phyloP scores from a whole-genome alignment of 2,888 invertebrate species.

The Neoaliturus tenellus region DNA sequence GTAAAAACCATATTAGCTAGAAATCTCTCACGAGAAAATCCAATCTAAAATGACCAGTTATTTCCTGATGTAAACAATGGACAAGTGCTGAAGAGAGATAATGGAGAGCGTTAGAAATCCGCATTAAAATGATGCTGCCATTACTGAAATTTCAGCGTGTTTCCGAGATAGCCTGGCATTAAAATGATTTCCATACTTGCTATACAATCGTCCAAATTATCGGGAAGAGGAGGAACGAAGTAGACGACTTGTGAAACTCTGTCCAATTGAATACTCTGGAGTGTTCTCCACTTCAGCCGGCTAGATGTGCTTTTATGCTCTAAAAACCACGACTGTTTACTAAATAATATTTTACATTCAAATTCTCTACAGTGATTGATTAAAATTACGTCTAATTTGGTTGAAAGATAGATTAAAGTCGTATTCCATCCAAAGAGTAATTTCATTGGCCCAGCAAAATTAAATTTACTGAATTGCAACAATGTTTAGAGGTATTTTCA shows the following conservation, averaged over 20 bases:
- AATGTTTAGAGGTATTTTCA: too few species aligned
- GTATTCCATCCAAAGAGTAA: too few species aligned
- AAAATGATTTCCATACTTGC: conserved; percentile 11
- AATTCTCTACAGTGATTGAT: too few species aligned
- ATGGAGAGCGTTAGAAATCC: conserved; percentile 8
- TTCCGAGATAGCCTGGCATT: conserved; percentile 5
- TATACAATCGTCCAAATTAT: conserved; percentile 16
- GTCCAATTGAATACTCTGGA: neutral
- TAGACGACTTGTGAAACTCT: conserved; percentile 12
- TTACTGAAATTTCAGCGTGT: neutral
- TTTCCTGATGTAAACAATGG: neutral
- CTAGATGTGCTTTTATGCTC: neutral
- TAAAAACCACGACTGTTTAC: neutral
- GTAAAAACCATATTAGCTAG: too few species aligned
- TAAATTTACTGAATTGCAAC: too few species aligned
- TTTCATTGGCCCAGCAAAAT: too few species aligned
- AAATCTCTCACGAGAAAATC: neutral
- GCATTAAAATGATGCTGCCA: conserved; percentile 8
- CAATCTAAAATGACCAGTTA: neutral
- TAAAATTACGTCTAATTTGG: too few species aligned
- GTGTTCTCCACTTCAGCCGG: conserved; percentile 8
- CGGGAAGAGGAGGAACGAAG: neutral
- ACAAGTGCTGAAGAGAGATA: neutral
- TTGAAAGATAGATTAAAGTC: too few species aligned
- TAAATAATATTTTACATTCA: too few species aligned